Base-by-base conservation (phyloP, 2,113 vertebrate species). In the Prochilodus magdalenae region DNA sequence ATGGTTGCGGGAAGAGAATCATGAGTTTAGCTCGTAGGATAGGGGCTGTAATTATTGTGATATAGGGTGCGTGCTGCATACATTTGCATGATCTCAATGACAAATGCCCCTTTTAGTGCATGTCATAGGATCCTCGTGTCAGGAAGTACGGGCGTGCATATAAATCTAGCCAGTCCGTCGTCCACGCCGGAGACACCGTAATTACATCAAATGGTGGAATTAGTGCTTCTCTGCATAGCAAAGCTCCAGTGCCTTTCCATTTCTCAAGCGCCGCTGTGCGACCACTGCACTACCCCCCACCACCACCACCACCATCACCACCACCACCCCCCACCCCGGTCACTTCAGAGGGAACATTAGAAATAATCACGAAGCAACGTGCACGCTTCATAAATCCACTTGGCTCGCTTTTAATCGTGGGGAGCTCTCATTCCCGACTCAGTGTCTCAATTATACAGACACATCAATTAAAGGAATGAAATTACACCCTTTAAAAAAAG, bases 141-240 rank as follows among this genome's bases (percentile, higher is more conserved):
- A 65, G 73, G 70, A 62, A 73, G 60, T 47, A 55, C 40, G 49
- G 22, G 76, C 55, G 55, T 13, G 88, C 82, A 80, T 87, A 93
- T 92, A 93, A 92, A 93, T 91, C 88, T 89, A 86, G 77, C 86
- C 83, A 83, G 76, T 78, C 83, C 73, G 60, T 66, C 60, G 75
- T 81, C 69, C 69, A 30, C 14, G 82, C 83, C 55, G 1, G 83
- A 84, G 89, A 88, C 88, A 87, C 89, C 82, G 90, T 92, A 91
- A 93, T 94, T 92, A 92, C 89, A 89, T 92, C 87, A 92, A 93
- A 92, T 91, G 88, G 87, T 91, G 90, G 88, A 93, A 92, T 93
- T 92, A 90, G 90, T 92, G 87, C 84, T 89, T 86, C 85, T 86
- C 89, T 88, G 88, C 89, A 91, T 71, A 73, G 89, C 89, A 85